Base-by-base conservation (phyloP, 2,888 invertebrate genomes). In the Prenolepis imparis region DNA sequence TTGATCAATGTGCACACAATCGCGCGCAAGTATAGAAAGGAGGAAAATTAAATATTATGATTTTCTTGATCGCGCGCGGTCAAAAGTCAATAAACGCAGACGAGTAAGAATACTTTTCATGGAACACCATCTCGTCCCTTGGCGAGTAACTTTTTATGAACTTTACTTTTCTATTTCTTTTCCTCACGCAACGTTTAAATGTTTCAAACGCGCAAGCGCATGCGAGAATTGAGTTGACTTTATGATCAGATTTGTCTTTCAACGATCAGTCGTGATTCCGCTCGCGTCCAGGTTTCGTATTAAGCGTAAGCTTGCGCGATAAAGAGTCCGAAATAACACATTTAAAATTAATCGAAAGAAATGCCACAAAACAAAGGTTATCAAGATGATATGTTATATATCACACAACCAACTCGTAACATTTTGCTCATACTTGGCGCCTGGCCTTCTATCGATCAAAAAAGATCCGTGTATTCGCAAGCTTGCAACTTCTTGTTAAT, bases 341-440 rank as follows among this genome's bases (percentile, higher is more conserved):
- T 24, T 52, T 0, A 6, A 48, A 48, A 48, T 48, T 18, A 18
- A 12, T 48, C 36, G 18, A 24, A 36, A 68, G n/a, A 77, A 41
- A 77, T 77, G 77, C 52, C 75, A 52, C 77, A 3, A 57, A 77
- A 77, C 39, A 1, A 28, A 15, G 28, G 11, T 28, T 11, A 55
- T 21, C 24, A 57, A 5, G 39, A 41, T 15, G 77, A 77, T 41
- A 55, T 77, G n/a, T 28, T 77, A 12, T 73, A 80, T 9, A 21
- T 48, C 32, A 80, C 12, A 11, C 70, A 59, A 59, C 67, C 78
- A 44, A 80, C 80, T 80, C 73, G 80, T 2, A 48, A 61, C 3
- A 36, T 80, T 32, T 18, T 88, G 3, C 9, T 3, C 3, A n/a
- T 55, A 12, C 39, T 77, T 39, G 77, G 77, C 0, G 41, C 28